A percentile compares a stretch with the other conserved stretches of the same genome.
phyloP scores from a whole-genome alignment of 2,113 vertebrate species.

The Rhineura floridana region DNA sequence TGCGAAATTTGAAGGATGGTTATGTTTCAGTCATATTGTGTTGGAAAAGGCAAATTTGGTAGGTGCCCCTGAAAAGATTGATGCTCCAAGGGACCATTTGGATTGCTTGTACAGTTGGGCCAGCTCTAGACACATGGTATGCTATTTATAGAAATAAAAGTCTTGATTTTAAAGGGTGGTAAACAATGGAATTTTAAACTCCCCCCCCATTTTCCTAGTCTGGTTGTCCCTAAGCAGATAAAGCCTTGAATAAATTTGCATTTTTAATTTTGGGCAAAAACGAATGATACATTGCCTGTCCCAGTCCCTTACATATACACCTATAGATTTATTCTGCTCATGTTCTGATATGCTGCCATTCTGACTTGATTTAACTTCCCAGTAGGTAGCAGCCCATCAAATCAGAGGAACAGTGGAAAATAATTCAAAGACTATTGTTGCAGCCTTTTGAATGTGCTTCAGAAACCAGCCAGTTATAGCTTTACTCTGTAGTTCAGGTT shows the following conservation, averaged over 20 bases:
- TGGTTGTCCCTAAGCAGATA: background rate
- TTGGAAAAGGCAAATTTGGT: too few relatives aligned
- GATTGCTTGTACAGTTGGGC: background rate
- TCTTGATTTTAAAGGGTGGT: background rate
- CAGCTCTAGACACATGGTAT: background rate
- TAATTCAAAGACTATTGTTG: background rate
- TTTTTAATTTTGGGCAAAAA: conserved; percentile 3
- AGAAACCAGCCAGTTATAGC: background rate
- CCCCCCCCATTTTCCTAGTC: background rate
- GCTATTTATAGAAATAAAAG: background rate
- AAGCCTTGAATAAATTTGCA: background rate
- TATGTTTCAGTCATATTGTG: too few relatives aligned
- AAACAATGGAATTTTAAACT: background rate
- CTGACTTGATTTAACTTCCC: background rate
- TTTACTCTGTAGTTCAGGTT: background rate
- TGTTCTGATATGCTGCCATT: conserved; percentile 12
- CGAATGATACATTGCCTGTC: background rate
- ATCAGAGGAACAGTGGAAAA: conserved; percentile 21
- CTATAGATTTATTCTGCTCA: conserved; percentile 6
- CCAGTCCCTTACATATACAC: background rate
- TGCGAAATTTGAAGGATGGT: too few relatives aligned
- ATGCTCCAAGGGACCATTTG: background rate
- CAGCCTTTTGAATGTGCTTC: background rate
- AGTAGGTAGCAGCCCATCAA: background rate
- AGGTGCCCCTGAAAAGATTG: too few relatives aligned